phyloP scores from a whole-genome alignment of 1,140 invertebrate species.

The Pseudomyrmex concolor region DNA sequence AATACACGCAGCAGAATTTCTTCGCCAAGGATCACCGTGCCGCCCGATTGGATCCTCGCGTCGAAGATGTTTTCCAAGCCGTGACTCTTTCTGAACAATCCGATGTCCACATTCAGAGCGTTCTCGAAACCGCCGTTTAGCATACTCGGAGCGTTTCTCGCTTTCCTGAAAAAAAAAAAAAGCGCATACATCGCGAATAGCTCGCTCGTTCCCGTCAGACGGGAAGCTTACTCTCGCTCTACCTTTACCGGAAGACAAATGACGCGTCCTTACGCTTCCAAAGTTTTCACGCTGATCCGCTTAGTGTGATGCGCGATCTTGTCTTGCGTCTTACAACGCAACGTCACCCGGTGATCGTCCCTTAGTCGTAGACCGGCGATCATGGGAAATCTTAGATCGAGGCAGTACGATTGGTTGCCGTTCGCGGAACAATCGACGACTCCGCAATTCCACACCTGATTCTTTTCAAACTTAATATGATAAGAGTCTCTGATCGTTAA shows the following conservation, averaged over 20 bases:
- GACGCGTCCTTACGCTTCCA: slow-evolving; percentile 77
- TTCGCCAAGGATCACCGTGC: slow-evolving; percentile 88
- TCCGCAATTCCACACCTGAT: slow-evolving; percentile 77
- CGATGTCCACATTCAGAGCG: slow-evolving; percentile 87
- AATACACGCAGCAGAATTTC: slow-evolving; percentile 87
- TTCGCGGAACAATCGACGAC: slow-evolving; percentile 77
- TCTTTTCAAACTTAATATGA: slow-evolving; percentile 72
- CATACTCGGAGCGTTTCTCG: slow-evolving; percentile 82
- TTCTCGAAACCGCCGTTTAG: slow-evolving; percentile 86
- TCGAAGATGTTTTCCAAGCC: slow-evolving; percentile 85
- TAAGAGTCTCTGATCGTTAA: slow-evolving; percentile 69
- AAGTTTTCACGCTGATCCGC: slow-evolving; percentile 78
- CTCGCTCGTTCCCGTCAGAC: background rate
- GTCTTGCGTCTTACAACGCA: slow-evolving; percentile 88
- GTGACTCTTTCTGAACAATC: slow-evolving; percentile 85
- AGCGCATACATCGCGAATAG: slow-evolving; percentile 25
- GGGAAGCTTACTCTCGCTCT: slow-evolving; percentile 19
- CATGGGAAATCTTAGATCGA: slow-evolving; percentile 87
- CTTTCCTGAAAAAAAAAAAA: slow-evolving; percentile 73
- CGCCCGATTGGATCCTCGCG: slow-evolving; percentile 85
- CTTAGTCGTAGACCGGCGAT: slow-evolving; percentile 87
- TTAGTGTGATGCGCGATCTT: slow-evolving; percentile 86
- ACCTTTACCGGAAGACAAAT: slow-evolving; percentile 14
- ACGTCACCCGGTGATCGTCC: slow-evolving; percentile 87
- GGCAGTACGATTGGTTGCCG: slow-evolving; percentile 81